A percentile compares a stretch with the other conserved stretches of the same genome.
These are phyloP conservation scores for Megastigmus dorsalis DNA, from an alignment of 2,888 invertebrate species.

Conservation along the genomic window DNA sequence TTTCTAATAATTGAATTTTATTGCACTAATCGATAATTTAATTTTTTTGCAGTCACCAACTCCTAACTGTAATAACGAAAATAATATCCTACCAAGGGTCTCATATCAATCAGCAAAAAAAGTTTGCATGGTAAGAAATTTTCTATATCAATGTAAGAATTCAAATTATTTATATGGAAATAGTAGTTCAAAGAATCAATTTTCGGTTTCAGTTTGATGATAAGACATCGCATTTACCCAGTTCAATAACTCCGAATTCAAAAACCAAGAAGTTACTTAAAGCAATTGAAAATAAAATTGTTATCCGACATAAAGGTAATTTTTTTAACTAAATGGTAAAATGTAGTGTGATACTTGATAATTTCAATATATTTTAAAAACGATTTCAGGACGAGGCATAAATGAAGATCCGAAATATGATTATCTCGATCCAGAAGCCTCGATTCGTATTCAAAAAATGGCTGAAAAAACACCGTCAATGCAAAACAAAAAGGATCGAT, in stretches of 20 bases:
- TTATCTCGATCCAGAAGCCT: slow-evolving; percentile 28
- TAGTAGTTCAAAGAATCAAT: slow-evolving; percentile 20
- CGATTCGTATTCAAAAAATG: slow-evolving; percentile 42
- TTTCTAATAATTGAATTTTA: too few species aligned
- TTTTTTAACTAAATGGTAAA: slow-evolving; percentile 11
- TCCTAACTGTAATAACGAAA: slow-evolving; percentile 49
- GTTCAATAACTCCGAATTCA: slow-evolving; percentile 40
- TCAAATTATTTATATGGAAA: background rate
- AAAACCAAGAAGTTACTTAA: slow-evolving; percentile 58
- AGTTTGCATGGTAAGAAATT: slow-evolving; percentile 59
- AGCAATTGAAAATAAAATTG: slow-evolving; percentile 61
- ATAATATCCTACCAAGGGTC: slow-evolving; percentile 59
- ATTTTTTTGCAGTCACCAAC: slow-evolving; percentile 43
- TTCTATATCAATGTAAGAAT: slow-evolving; percentile 6
- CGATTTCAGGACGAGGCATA: slow-evolving; percentile 37
- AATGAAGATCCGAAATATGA: slow-evolving; percentile 15
- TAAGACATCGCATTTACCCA: slow-evolving; percentile 44
- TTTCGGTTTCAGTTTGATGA: slow-evolving; percentile 49
- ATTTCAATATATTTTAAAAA: background rate
- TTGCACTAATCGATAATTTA: too few species aligned
- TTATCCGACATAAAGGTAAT: slow-evolving; percentile 65
- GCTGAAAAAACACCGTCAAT: slow-evolving; percentile 47
- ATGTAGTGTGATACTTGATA: slow-evolving; percentile 31
- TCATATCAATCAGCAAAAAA: slow-evolving; percentile 60
- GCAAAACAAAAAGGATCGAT: too few species aligned